Evolutionary conservation across 1,140 invertebrate genomes (phyloP).

Genomic region (Ephestia elutella): DNA sequence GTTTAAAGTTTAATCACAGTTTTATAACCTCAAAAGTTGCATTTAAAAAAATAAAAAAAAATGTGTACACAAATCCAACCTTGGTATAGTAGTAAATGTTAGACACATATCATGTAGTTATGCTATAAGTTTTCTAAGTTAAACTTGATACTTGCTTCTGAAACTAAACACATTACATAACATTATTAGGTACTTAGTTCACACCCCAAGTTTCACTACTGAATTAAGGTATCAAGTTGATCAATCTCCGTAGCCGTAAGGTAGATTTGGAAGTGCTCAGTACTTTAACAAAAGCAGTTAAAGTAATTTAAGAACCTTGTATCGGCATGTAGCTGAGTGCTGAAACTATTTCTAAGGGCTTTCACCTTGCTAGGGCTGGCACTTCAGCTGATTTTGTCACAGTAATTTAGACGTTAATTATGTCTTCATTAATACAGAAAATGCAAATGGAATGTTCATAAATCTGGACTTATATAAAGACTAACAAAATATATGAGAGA

Average conservation of each 20-base stretch:
- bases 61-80: too few species aligned
- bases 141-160: neutral
- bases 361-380: too few species aligned
- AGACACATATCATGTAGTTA: too few species aligned
- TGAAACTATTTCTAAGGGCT: too few species aligned
- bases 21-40: too few species aligned
- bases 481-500: neutral
- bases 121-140: neutral
- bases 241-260: neutral
- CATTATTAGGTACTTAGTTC: neutral
- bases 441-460: neutral
- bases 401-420: neutral
- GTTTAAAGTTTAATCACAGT: too few species aligned
- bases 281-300: neutral
- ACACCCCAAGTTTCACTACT: neutral
- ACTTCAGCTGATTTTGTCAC: too few species aligned
- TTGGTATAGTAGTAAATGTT: too few species aligned
- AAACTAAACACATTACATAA: neutral
- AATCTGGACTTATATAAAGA: neutral
- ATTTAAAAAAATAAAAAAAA: too few species aligned
- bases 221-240: neutral
- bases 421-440: neutral
- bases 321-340: neutral
- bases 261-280: neutral
- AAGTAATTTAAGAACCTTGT: conserved; percentile 8